A percentile compares a stretch with the other conserved stretches of the same genome.
phyloP scores from a whole-genome alignment of 30 jellyfish, hydroid and myxozoan genomes.

The Hydractinia symbiolongicarpus region DNA sequence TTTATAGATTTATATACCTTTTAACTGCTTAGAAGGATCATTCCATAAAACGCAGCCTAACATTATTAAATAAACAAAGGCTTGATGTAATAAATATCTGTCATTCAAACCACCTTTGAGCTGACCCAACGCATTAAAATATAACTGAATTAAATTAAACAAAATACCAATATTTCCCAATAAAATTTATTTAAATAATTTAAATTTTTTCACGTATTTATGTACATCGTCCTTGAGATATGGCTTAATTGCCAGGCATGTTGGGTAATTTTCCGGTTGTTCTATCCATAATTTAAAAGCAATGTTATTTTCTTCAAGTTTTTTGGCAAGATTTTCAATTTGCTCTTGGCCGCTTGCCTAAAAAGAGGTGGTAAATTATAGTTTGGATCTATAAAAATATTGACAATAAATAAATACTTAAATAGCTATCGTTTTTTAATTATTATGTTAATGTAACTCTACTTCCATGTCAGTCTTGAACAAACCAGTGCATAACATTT shows the following conservation, averaged over 20 bases:
- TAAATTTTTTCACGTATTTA: conserved; percentile 56
- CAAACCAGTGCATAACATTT: not conserved
- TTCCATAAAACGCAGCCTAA: no score
- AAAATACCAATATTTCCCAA: no score
- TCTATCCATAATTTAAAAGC: conserved; percentile 87
- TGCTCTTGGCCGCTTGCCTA: conserved; percentile 64
- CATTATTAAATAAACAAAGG: no score
- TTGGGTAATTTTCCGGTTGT: conserved; percentile 96
- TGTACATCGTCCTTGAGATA: conserved; percentile 92
- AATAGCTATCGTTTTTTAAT: no score
- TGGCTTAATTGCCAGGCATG: conserved; percentile 97
- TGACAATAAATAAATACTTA: not conserved
- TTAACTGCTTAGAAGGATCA: no score
- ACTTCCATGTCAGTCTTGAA: conserved; percentile 3
- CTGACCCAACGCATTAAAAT: no score
- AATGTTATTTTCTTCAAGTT: conserved; percentile 52
- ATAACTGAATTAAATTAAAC: no score
- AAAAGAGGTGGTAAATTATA: not conserved
- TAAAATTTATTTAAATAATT: conserved; percentile 48
- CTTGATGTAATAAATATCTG: no score
- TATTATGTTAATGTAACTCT: no score
- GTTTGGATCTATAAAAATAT: not conserved
- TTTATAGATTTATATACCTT: no score
- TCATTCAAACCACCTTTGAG: no score
- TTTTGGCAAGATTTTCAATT: conserved; percentile 39